These are phyloP conservation scores for Scelioninae gen. 2 DNA, from an alignment of 2,888 invertebrate species.

Conservation along the genomic window DNA sequence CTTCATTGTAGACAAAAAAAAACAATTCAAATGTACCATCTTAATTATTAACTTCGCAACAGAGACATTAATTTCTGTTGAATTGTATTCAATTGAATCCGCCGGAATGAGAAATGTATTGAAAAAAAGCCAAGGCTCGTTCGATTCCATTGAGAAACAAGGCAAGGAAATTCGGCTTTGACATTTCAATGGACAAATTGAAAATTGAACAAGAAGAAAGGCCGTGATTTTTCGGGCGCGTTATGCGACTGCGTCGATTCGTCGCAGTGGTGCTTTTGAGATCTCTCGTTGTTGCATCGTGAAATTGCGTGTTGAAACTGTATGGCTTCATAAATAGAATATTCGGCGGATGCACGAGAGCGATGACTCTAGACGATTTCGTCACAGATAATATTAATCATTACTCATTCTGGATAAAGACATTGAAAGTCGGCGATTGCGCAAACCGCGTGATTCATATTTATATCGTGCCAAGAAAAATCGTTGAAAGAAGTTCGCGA, in stretches of 20 bases:
- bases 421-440: conserved; percentile 61
- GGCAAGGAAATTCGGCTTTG: too few relatives aligned
- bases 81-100: too few relatives aligned
- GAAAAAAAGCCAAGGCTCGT: too few relatives aligned
- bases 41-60: too few relatives aligned
- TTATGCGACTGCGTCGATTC: conserved; percentile 15
- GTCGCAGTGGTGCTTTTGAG: conserved; percentile 17
- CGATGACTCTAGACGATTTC: conserved; percentile 63
- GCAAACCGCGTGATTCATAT: conserved; percentile 62
- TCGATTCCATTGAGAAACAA: too few relatives aligned
- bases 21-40: too few relatives aligned
- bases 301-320: conserved; percentile 45
- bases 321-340: conserved; percentile 59
- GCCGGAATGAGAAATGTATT: too few relatives aligned
- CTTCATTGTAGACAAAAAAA: too few relatives aligned
- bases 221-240: conserved; percentile 7
- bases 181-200: background rate
- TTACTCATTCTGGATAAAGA: conserved; percentile 63
- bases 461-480: conserved; percentile 49
- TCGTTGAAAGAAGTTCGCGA: conserved; percentile 55
- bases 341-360: conserved; percentile 61
- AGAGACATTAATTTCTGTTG: too few relatives aligned
- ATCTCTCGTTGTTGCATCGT: conserved; percentile 9
- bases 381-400: conserved; percentile 63
- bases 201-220: conserved; percentile 3